Evolutionary conservation across 1,140 invertebrate species (phyloP).

Genomic region (Muscidifurax raptorellus): DNA sequence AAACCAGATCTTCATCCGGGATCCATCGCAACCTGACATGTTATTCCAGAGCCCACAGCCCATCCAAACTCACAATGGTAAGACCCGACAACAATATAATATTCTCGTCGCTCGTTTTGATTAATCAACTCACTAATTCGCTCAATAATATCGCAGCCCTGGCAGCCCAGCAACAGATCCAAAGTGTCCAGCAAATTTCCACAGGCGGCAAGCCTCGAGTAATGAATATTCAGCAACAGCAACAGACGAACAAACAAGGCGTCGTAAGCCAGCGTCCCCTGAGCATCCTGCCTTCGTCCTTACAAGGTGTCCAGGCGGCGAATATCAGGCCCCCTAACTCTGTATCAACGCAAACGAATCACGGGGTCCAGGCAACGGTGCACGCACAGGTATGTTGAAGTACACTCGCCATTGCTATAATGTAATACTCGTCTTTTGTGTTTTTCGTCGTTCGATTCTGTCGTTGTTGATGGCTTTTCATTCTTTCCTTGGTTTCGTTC

Average conservation of each 20-base stretch:
- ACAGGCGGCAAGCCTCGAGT: slow-evolving; percentile 73
- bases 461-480: slow-evolving; percentile 23
- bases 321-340: slow-evolving; percentile 84
- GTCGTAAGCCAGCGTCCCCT: slow-evolving; percentile 76
- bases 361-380: slow-evolving; percentile 79
- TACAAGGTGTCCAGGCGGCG: slow-evolving; percentile 71
- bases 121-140: neutral
- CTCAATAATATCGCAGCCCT: slow-evolving; percentile 60
- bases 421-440: neutral
- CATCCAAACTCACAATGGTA: slow-evolving; percentile 79
- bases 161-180: slow-evolving; percentile 76
- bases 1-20: slow-evolving; percentile 90
- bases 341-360: slow-evolving; percentile 86
- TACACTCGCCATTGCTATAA: neutral
- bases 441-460: slow-evolving; percentile 36
- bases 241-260: slow-evolving; percentile 74
- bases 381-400: slow-evolving; percentile 40
- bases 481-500: slow-evolving; percentile 41
- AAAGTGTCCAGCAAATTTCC: slow-evolving; percentile 72
- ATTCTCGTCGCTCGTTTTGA: no score
- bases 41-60: slow-evolving; percentile 89
- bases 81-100: slow-evolving; percentile 33
- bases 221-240: slow-evolving; percentile 76
- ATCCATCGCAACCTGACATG: slow-evolving; percentile 87
- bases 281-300: slow-evolving; percentile 81